A percentile compares a stretch with the other conserved stretches of the same genome.
These are phyloP conservation scores for Stichodactyla helianthus DNA, from an alignment of 64 coral and sea anemone genomes.

Conservation along the genomic window DNA sequence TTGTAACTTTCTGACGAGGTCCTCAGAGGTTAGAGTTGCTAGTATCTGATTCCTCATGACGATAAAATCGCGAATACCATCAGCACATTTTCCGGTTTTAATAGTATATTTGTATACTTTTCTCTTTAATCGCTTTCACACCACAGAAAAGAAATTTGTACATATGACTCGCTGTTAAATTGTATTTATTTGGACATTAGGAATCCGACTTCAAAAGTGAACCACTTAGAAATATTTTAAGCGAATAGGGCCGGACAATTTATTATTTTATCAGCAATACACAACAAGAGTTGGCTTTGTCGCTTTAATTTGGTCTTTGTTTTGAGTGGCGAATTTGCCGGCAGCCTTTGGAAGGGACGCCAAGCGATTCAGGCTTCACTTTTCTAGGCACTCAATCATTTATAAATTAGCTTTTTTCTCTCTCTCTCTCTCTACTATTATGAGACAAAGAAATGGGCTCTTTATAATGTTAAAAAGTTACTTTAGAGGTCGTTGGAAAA, in stretches of 20 bases:
- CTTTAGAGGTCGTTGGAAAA: background rate
- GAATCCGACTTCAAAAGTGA: slow-evolving; percentile 8
- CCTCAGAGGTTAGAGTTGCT: slow-evolving; percentile 34
- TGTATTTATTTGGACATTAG: slow-evolving; percentile 32
- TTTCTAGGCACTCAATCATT: slow-evolving; percentile 46
- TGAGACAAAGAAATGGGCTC: background rate
- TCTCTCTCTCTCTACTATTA: background rate
- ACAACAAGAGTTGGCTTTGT: slow-evolving; percentile 87
- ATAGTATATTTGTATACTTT: slow-evolving; percentile 99
- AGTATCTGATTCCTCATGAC: slow-evolving; percentile 82
- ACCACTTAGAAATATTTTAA: slow-evolving; percentile 2
- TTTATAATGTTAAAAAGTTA: slow-evolving; percentile 19
- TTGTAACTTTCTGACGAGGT: slow-evolving; percentile 9
- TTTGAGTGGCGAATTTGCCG: slow-evolving; percentile 74
- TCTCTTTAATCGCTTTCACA: slow-evolving; percentile 91
- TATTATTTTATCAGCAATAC: slow-evolving; percentile 84
- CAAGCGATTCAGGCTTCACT: slow-evolving; percentile 42
- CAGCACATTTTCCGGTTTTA: slow-evolving; percentile 79
- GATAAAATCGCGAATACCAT: slow-evolving; percentile 87
- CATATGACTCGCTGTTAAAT: slow-evolving; percentile 66
- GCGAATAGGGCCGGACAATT: slow-evolving; percentile 60
- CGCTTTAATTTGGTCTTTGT: slow-evolving; percentile 97
- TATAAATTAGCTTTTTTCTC: slow-evolving; percentile 16
- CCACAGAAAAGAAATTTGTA: slow-evolving; percentile 66
- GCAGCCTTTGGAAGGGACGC: slow-evolving; percentile 51